Conservation (phyloP, 2,113 vertebrate species). For the Tetraodon nigroviridis region DNA sequence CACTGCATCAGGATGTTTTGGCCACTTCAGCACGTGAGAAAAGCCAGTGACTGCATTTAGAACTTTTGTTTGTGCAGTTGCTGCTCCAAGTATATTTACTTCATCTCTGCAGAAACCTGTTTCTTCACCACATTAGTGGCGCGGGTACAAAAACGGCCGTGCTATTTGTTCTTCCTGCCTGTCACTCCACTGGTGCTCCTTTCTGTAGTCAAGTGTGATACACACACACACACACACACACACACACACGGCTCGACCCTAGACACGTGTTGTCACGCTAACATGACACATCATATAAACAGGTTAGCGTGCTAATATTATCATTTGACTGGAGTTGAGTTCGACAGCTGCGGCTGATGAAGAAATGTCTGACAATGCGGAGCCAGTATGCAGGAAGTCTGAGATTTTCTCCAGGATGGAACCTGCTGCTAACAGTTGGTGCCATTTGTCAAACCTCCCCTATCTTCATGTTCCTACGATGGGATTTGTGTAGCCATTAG, state of each 20-base stretch:
- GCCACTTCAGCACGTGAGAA: slow-evolving; percentile 8
- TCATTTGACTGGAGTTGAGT: background rate
- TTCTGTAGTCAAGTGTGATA: background rate
- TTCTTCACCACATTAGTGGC: slow-evolving; percentile 41
- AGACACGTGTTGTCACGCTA: slow-evolving; percentile 2
- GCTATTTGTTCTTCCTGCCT: background rate
- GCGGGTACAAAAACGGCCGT: slow-evolving; percentile 13
- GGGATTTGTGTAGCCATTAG: too few species aligned
- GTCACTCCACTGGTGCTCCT: background rate
- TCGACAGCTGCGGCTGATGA: slow-evolving; percentile 5
- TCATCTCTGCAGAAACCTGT: slow-evolving; percentile 52
- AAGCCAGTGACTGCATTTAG: slow-evolving; percentile 19
- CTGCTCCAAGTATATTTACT: slow-evolving; percentile 50
- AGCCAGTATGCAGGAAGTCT: background rate
- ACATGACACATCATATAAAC: slow-evolving; percentile 4
- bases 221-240: background rate
- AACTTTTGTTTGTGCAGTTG: slow-evolving; percentile 59
- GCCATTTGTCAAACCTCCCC: background rate
- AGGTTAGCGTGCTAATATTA: slow-evolving; percentile 8
- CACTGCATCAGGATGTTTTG: slow-evolving; percentile 1
- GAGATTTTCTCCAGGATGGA: slow-evolving; percentile 7
- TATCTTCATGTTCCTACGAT: too few species aligned
- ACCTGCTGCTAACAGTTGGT: background rate
- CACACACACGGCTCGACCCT: too few species aligned
- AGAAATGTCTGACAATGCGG: slow-evolving; percentile 1